Conservation (phyloP, 2,113 vertebrate species). For the Candoia aspera region DNA sequence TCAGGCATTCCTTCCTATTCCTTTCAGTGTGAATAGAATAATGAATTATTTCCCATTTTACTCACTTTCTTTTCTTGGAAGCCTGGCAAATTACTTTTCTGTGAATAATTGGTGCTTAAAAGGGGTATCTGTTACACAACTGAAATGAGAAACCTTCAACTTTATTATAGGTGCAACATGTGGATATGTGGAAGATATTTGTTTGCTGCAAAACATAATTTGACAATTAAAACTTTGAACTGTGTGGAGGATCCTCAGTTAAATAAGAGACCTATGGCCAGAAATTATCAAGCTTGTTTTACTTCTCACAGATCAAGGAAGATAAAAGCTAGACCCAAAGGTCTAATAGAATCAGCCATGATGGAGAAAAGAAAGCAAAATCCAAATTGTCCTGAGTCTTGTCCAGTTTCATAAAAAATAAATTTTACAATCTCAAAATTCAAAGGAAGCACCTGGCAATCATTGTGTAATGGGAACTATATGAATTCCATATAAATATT, state of each 20-base stretch:
- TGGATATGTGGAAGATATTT: background rate
- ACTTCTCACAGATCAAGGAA: background rate
- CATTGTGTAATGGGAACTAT: background rate
- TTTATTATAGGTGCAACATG: background rate
- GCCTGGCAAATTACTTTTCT: background rate
- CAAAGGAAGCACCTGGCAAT: background rate
- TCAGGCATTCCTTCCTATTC: constrained; percentile 6
- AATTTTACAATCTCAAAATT: background rate
- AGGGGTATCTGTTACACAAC: background rate
- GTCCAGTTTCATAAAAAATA: background rate
- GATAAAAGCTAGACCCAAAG: background rate
- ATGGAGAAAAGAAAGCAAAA: background rate
- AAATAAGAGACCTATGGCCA: background rate
- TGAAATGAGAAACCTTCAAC: background rate
- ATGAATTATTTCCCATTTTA: constrained; percentile 22
- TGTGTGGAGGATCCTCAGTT: background rate
- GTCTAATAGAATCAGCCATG: background rate
- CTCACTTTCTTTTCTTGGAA: constrained; percentile 5
- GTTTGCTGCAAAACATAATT: background rate
- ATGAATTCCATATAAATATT: background rate
- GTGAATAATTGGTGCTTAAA: constrained; percentile 3
- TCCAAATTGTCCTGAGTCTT: background rate
- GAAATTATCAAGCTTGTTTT: background rate
- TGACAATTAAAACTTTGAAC: background rate
- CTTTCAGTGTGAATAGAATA: constrained; percentile 21